A percentile compares a stretch with the other conserved stretches of the same genome.
Conservation (phyloP, 2,113 vertebrate genomes). For the Ophthalmolycus amberensis region DNA sequence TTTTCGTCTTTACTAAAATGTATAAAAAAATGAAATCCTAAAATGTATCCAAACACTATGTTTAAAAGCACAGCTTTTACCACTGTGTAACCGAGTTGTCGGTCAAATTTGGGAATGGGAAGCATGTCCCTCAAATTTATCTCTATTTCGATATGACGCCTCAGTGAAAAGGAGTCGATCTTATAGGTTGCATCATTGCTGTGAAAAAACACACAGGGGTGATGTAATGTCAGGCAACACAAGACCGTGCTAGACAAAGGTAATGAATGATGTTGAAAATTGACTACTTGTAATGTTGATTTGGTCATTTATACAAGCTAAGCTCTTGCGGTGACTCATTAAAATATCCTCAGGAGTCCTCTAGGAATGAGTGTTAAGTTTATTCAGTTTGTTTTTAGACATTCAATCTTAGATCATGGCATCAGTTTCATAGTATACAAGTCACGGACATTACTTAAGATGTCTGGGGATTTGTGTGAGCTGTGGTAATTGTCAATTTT, state of each 20-base stretch:
- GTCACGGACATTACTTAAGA: neutral
- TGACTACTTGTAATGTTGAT: slow-evolving; percentile 13
- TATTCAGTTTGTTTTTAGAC: neutral
- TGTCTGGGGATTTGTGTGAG: neutral
- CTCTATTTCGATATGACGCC: neutral
- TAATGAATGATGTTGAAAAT: slow-evolving; percentile 59
- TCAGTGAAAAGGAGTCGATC: slow-evolving; percentile 44
- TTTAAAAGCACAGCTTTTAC: neutral
- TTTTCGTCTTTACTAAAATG: neutral
- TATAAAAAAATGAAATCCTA: neutral
- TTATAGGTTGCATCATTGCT: slow-evolving; percentile 73
- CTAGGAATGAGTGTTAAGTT: neutral
- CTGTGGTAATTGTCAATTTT: neutral
- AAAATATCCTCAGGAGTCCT: slow-evolving; percentile 9
- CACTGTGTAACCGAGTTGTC: neutral
- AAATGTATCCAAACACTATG: neutral
- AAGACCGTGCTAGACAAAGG: slow-evolving; percentile 69
- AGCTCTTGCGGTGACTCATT: neutral
- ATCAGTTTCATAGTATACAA: neutral
- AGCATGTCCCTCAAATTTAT: neutral
- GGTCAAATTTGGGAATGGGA: neutral
- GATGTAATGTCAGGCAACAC: slow-evolving; percentile 81
- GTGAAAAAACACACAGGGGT: slow-evolving; percentile 64
- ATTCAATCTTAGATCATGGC: neutral
- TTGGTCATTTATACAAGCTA: neutral